These are phyloP conservation scores for Pogonocichla stellata DNA, from an alignment of 2,113 vertebrate species.

Conservation along the genomic window DNA sequence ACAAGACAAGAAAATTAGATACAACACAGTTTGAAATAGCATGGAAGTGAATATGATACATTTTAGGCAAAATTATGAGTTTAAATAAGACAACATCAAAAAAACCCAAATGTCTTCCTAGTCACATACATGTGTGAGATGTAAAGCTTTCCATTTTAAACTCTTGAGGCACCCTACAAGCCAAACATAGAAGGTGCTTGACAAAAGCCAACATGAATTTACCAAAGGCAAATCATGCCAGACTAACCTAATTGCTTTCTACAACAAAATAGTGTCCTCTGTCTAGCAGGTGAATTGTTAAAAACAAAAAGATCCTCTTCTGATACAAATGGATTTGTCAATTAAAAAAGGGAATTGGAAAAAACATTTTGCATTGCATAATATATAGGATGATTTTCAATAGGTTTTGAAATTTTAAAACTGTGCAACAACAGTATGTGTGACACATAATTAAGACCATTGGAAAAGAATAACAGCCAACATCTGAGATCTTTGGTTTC, in stretches of 20 bases:
- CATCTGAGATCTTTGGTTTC: background rate
- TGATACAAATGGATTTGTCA: background rate
- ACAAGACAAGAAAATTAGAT: background rate
- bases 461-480: background rate
- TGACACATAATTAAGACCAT: background rate
- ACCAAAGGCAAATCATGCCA: background rate
- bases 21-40: background rate
- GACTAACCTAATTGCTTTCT: background rate
- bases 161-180: background rate
- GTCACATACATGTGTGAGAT: background rate
- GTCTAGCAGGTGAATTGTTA: background rate
- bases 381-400: background rate
- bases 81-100: background rate
- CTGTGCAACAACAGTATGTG: background rate
- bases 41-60: background rate
- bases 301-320: background rate
- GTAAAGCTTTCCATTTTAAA: background rate
- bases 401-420: background rate
- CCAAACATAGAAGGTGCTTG: background rate
- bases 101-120: rapidly evolving
- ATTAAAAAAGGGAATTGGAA: background rate
- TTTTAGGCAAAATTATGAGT: background rate
- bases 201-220: background rate
- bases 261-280: background rate
- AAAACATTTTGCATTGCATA: background rate